phyloP scores from a whole-genome alignment of 2,797 vertebrate genomes.

The Halcyon chelicuti region DNA sequence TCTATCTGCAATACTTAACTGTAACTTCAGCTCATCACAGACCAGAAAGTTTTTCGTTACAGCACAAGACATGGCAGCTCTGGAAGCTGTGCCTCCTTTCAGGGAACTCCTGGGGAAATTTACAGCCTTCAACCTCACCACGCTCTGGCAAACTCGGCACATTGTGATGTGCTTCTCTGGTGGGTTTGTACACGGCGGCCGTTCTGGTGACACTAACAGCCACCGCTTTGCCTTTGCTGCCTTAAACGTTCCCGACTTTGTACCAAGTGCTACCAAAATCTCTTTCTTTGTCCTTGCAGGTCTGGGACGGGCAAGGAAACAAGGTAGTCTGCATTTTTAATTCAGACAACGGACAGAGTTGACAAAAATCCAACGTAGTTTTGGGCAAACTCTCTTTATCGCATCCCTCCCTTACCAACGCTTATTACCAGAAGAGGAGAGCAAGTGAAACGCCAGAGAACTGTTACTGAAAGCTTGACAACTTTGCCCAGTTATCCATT shows the following conservation, averaged over 20 bases:
- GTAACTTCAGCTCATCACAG: neutral
- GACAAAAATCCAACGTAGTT: neutral
- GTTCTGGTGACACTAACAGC: too few relatives aligned
- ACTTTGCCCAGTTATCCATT: neutral
- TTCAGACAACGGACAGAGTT: neutral
- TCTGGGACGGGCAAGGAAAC: neutral
- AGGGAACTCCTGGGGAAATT: neutral
- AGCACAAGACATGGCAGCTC: neutral
- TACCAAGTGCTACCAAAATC: neutral
- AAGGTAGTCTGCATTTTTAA: neutral
- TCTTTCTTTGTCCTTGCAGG: neutral
- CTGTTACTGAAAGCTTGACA: neutral
- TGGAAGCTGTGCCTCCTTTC: neutral
- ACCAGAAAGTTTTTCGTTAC: neutral
- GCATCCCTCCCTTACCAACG: neutral
- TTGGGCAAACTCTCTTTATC: neutral
- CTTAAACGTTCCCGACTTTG: neutral
- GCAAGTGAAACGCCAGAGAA: neutral
- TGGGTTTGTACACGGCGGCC: too few relatives aligned
- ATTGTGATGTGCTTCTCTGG: rapidly evolving
- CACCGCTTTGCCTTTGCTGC: rapidly evolving
- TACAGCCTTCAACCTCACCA: neutral
- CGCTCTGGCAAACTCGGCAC: neutral
- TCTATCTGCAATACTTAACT: neutral
- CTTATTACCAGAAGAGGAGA: neutral